phyloP scores from a whole-genome alignment of 2,113 vertebrate genomes.

The Megaleporinus macrocephalus region DNA sequence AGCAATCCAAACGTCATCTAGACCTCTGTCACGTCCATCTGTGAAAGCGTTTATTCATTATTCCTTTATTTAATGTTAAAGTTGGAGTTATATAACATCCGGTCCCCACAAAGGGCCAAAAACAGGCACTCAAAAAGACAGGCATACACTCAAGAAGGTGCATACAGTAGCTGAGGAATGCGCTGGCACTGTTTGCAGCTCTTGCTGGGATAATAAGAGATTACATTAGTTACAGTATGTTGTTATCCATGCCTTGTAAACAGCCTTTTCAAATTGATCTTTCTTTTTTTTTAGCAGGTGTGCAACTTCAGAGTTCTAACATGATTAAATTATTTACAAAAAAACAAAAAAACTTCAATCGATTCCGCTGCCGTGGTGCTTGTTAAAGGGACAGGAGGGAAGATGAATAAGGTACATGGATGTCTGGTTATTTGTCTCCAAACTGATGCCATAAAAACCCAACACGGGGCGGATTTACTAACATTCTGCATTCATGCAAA shows the following conservation, averaged over 20 bases:
- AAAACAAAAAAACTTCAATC: not conserved
- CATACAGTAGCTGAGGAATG: not conserved
- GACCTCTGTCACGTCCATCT: too few relatives aligned
- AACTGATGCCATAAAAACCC: too few relatives aligned
- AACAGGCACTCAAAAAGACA: not conserved
- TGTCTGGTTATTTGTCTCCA: too few relatives aligned
- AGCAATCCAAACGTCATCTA: too few relatives aligned
- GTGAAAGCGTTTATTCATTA: too few relatives aligned
- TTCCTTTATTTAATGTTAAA: too few relatives aligned
- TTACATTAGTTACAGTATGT: not conserved
- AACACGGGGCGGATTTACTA: too few relatives aligned
- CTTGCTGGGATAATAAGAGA: slow-evolving; percentile 3
- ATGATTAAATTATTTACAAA: not conserved
- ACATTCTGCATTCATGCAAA: too few relatives aligned
- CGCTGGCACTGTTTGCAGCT: not conserved
- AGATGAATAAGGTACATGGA: too few relatives aligned
- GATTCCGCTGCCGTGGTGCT: too few relatives aligned
- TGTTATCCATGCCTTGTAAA: not conserved
- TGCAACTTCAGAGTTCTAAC: not conserved
- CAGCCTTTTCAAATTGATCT: not conserved
- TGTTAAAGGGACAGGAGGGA: too few relatives aligned
- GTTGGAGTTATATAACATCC: too few relatives aligned
- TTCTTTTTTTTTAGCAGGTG: not conserved
- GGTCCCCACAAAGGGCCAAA: not conserved
- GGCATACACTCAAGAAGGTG: not conserved